Conservation (phyloP, 1,140 invertebrate species). For the Thalassaphorura encarpata region DNA sequence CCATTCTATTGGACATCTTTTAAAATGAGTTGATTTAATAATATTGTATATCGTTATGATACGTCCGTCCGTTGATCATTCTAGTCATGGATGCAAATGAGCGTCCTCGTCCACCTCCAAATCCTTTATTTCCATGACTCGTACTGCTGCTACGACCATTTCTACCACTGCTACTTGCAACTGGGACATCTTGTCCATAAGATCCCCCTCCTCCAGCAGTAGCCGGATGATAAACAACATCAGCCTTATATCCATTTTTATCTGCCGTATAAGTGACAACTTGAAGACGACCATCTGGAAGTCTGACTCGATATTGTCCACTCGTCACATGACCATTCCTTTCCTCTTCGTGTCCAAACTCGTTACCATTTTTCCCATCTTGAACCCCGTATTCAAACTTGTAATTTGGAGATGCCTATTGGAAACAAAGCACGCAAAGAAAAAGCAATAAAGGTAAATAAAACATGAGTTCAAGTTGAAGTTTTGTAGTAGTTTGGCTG, state of each 20-base stretch:
- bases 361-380: constrained; percentile 9
- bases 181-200: too few species aligned
- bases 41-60: too few species aligned
- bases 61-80: constrained; percentile 16
- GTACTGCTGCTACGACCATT: not conserved
- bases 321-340: constrained; percentile 38
- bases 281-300: constrained; percentile 33
- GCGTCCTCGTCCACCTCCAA: not conserved
- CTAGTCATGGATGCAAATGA: constrained; percentile 8
- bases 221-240: constrained; percentile 16
- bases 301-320: constrained; percentile 27
- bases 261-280: constrained; percentile 29
- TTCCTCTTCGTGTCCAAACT: constrained; percentile 9
- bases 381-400: constrained; percentile 21
- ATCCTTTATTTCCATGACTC: not conserved
- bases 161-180: too few species aligned
- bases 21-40: too few species aligned
- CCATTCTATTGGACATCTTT: too few species aligned
- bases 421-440: not conserved
- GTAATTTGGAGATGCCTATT: constrained; percentile 17
- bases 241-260: constrained; percentile 22
- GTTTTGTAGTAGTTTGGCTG: too few species aligned
- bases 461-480: too few species aligned
- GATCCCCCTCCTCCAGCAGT: not conserved
- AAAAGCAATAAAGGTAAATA: not conserved